Base-by-base conservation (phyloP, 2,888 invertebrate genomes). In the Dicranocentrus wangi region DNA sequence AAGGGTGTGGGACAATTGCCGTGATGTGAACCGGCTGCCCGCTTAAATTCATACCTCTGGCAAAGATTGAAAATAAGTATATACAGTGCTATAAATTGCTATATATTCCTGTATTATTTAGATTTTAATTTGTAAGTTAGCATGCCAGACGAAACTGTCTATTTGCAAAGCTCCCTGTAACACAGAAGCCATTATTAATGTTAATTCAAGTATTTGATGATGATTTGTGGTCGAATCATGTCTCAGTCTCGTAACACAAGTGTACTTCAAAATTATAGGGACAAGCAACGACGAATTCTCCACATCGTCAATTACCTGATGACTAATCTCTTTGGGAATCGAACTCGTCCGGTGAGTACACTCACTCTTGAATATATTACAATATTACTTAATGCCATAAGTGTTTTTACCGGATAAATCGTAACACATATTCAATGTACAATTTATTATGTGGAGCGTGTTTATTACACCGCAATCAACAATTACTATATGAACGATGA, bases 331-430 rank as follows among this genome's bases (percentile, higher is more conserved):
- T 68, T 80, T 27, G 73, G 53, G 61, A 73, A 80, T 69, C 78
- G 70, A 71, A 78, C 78, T 55, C 70, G 78, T 70, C 65, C 78
- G 65, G 70, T 70, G 42, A 78, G 77, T 77, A 51, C n/a, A n/a
- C 3, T 47, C 47, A n/a, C 47, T 47, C 15, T 42, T n/a, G 32
- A 28, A 8, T 8, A 28, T 58, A 39, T 8, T 39, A 47, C 47
- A 47, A 47, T n/a, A 10, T 47, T 47, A 7, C 47, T 2, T 47
- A 5, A 47, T 39, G 5, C 13, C 39, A 8, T 39, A 8, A 39
- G 39, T 39, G 7, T 39, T 39, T 39, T 39, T 39, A 8, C 13
- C 13, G 8, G 47, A 47, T n/a, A 47, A 47, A 47, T 3, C n/a
- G 47, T n/a, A 8, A 47, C 47, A 55, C 55, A 19, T 25, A 10